A percentile compares a stretch with the other conserved stretches of the same genome.
Evolutionary conservation across 2,888 invertebrate species (phyloP).

Genomic region (Rhagium mordax): DNA sequence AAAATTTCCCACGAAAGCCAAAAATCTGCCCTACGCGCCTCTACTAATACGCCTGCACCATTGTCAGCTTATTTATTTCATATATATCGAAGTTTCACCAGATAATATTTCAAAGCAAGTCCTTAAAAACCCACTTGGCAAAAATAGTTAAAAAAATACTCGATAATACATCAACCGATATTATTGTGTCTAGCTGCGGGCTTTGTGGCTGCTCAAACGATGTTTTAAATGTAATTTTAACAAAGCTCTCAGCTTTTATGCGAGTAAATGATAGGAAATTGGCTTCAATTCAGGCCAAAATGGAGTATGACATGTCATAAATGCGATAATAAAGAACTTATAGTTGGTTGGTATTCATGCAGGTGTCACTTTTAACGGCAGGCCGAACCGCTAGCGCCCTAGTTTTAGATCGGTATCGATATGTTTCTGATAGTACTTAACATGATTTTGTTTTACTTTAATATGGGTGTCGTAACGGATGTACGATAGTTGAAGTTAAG

Average conservation of each 20-base stretch:
- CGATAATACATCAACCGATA: constrained; percentile 26
- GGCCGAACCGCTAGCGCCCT: not conserved
- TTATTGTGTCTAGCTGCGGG: constrained; percentile 41
- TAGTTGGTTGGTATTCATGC: constrained; percentile 31
- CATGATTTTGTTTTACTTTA: no score
- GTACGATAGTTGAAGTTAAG: no score
- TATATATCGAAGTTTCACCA: no score
- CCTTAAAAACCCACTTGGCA: not conserved
- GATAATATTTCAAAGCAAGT: not conserved
- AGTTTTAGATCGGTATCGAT: not conserved
- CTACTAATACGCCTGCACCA: no score
- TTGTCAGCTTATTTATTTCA: no score
- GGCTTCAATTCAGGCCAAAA: constrained; percentile 41
- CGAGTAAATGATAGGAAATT: constrained; percentile 48
- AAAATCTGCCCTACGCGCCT: no score
- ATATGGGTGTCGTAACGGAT: no score
- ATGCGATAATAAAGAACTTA: constrained; percentile 13
- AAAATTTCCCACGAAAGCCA: no score
- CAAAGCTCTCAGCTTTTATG: constrained; percentile 39
- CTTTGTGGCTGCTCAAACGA: constrained; percentile 34
- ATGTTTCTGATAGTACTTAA: not conserved
- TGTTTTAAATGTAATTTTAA: constrained; percentile 45
- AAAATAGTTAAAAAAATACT: constrained; percentile 14
- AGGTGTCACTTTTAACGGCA: not conserved
- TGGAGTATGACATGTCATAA: constrained; percentile 41